Conservation (phyloP, 2,797 vertebrate species). For the Pygocentrus nattereri region DNA sequence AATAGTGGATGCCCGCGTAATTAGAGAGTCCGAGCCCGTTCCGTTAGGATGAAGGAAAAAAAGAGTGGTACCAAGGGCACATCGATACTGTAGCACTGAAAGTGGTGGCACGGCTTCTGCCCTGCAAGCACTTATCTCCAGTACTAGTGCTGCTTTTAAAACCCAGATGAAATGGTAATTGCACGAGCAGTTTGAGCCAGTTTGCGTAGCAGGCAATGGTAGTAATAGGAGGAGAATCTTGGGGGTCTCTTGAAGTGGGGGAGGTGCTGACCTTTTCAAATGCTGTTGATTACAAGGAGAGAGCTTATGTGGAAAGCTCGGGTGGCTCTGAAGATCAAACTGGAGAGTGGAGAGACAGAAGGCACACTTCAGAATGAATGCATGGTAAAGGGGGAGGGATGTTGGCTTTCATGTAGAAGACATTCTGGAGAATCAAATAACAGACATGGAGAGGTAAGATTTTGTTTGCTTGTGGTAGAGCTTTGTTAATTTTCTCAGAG, state of each 20-base stretch:
- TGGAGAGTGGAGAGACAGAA: background rate
- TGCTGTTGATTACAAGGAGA: constrained; percentile 27
- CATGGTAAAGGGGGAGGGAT: no score
- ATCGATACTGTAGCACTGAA: constrained; percentile 34
- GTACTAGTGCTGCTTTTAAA: constrained; percentile 32
- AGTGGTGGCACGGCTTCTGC: constrained; percentile 7
- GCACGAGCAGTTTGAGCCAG: constrained; percentile 35
- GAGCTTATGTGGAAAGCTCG: background rate
- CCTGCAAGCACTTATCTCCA: constrained; percentile 24
- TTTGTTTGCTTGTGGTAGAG: background rate
- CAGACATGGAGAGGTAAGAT: background rate
- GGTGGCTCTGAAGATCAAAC: background rate
- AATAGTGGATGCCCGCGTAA: constrained; percentile 54
- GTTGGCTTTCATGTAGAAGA: background rate
- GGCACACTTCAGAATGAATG: background rate
- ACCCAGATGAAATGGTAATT: constrained; percentile 48
- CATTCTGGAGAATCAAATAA: background rate
- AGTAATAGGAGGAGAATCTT: constrained; percentile 22
- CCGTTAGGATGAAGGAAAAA: constrained; percentile 31
- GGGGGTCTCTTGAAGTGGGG: background rate
- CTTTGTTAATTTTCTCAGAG: background rate
- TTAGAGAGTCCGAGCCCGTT: constrained; percentile 23
- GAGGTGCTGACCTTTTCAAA: constrained; percentile 52
- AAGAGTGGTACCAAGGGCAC: constrained; percentile 33
- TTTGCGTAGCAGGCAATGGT: constrained; percentile 6